Evolutionary conservation across 1,140 invertebrate species (phyloP).

Genomic region (Drosophila biarmipes): DNA sequence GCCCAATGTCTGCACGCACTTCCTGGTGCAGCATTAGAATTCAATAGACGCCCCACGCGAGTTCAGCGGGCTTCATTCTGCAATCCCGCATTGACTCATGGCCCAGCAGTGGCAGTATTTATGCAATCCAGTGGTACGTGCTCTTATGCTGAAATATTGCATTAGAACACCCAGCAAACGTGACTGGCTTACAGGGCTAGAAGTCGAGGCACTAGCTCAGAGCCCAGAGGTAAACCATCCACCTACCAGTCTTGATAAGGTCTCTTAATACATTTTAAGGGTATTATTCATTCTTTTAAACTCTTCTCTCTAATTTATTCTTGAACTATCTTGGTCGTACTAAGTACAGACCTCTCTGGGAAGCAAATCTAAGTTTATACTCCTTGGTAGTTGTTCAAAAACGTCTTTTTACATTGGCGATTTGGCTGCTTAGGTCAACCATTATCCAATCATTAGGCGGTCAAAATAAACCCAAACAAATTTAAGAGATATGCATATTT

Average conservation of each 20-base stretch:
- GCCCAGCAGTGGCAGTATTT: conserved; percentile 40
- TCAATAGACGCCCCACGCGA: conserved; percentile 53
- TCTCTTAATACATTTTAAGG: neutral
- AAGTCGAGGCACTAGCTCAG: neutral
- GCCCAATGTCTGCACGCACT: conserved; percentile 65
- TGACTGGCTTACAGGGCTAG: conserved; percentile 24
- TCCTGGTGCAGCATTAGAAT: conserved; percentile 78
- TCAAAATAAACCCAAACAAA: too few species aligned
- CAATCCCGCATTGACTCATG: conserved; percentile 33
- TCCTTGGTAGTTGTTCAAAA: too few species aligned
- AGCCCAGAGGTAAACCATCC: neutral
- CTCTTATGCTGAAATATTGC: conserved; percentile 53
- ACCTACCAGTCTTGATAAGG: neutral
- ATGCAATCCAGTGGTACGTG: conserved; percentile 64
- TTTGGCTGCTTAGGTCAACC: too few species aligned
- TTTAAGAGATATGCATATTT: neutral
- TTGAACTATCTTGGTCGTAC: too few species aligned
- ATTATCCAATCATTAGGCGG: too few species aligned
- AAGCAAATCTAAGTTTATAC: too few species aligned
- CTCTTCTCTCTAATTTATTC: too few species aligned
- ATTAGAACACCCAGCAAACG: conserved; percentile 61
- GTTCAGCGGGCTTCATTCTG: conserved; percentile 33
- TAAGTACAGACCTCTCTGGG: too few species aligned
- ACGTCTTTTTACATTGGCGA: too few species aligned
- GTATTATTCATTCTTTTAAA: too few species aligned